These are phyloP conservation scores for Mus musculus DNA, from an alignment of 2,113 vertebrate genomes.

Conservation along the genomic window DNA sequence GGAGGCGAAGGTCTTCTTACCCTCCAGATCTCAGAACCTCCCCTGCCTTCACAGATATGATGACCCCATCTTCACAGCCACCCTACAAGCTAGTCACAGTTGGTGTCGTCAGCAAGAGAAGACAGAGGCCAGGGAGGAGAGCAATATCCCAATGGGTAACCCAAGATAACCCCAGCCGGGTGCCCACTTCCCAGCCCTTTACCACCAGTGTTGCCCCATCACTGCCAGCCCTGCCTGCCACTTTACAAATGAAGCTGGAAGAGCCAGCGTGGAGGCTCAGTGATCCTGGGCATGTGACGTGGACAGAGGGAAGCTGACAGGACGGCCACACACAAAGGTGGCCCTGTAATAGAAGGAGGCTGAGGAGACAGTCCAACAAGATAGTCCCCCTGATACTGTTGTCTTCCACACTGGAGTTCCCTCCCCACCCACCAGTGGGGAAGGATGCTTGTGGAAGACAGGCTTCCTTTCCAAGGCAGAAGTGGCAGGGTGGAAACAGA, in stretches of 20 bases:
- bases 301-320: not conserved
- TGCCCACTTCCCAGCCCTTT: not conserved
- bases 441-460: not conserved
- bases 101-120: not conserved
- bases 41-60: not conserved
- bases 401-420: not conserved
- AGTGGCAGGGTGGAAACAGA: not conserved
- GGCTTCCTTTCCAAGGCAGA: not conserved
- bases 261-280: accelerated
- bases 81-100: not conserved
- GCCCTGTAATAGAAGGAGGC: not conserved
- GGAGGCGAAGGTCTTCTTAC: accelerated
- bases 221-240: not conserved
- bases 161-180: not conserved
- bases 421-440: not conserved
- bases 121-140: not conserved
- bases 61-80: not conserved
- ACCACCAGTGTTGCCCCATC: not conserved
- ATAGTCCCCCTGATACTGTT: too few relatives aligned
- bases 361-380: not conserved
- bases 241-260: not conserved
- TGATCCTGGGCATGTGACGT: not conserved
- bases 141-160: accelerated
- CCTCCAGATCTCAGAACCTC: not conserved
- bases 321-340: not conserved